These are phyloP conservation scores for Sacculina carcini DNA, from an alignment of 2,888 invertebrate species.

Conservation along the genomic window DNA sequence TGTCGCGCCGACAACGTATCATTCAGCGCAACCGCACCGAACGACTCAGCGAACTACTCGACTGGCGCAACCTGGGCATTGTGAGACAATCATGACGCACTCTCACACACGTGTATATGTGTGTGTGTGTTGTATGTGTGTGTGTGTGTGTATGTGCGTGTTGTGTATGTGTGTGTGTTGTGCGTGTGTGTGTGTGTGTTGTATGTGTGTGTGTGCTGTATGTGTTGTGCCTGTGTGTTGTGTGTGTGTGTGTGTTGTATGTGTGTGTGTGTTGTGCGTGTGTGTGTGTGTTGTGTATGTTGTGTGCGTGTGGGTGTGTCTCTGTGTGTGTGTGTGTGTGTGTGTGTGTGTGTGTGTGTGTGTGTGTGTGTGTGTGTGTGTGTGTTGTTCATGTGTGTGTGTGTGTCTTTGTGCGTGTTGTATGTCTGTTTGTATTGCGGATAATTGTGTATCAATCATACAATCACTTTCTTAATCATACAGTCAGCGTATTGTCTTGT, in stretches of 20 bases:
- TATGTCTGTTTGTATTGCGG: too few species aligned
- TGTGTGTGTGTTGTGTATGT: neutral
- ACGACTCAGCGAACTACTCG: slow-evolving; percentile 77
- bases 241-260: neutral
- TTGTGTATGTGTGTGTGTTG: neutral
- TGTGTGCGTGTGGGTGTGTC: too few species aligned
- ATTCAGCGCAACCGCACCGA: slow-evolving; percentile 96
- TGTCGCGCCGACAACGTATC: slow-evolving; percentile 79
- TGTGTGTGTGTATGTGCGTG: neutral
- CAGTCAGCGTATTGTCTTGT: too few species aligned
- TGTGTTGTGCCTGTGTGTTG: too few species aligned
- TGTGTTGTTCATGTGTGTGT: too few species aligned
- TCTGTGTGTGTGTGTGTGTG: neutral
- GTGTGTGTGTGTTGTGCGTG: slow-evolving; percentile 3
- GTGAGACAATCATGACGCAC: slow-evolving; percentile 31
- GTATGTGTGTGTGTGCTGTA: too few species aligned
- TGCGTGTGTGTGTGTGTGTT: too few species aligned
- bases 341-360: neutral
- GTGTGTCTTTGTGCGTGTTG: too few species aligned
- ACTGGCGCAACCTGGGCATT: slow-evolving; percentile 92
- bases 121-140: too few species aligned
- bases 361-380: too few species aligned
- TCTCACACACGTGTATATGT: neutral
- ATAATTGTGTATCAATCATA: too few species aligned
- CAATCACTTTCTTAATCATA: too few species aligned